A percentile compares a stretch with the other conserved stretches of the same genome.
phyloP scores from a whole-genome alignment of 53 echinoderm and acorn worm genomes.

The Henricia sp. region DNA sequence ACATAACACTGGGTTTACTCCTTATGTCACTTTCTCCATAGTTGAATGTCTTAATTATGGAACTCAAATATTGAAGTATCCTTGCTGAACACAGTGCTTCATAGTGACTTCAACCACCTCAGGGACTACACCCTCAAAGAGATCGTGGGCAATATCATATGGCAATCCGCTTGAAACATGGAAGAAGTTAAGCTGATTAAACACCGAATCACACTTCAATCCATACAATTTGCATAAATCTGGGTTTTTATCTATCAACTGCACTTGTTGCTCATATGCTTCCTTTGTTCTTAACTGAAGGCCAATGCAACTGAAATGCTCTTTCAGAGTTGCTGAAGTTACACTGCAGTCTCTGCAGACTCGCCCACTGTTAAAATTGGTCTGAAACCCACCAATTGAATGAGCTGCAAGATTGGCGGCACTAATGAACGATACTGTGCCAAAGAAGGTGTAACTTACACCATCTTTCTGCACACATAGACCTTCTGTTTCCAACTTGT shows the following conservation, averaged over 20 bases:
- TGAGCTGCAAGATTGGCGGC: conserved; percentile 73
- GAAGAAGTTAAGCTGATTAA: conserved; percentile 60
- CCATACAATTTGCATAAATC: conserved; percentile 64
- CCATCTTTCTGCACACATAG: conserved; percentile 46
- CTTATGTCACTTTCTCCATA: conserved; percentile 13
- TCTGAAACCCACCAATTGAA: conserved; percentile 65
- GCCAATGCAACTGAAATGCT: conserved; percentile 10
- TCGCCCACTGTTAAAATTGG: conserved; percentile 54
- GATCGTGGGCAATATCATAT: conserved; percentile 65
- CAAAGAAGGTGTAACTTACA: conserved; percentile 32
- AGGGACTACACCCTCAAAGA: conserved; percentile 71
- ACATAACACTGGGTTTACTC: conserved; percentile 28
- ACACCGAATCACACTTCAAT: conserved; percentile 37
- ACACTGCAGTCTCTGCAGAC: conserved; percentile 69
- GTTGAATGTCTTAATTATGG: conserved; percentile 15
- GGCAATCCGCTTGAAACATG: conserved; percentile 63
- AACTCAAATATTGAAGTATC: conserved; percentile 36
- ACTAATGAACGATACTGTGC: conserved; percentile 57
- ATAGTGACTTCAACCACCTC: conserved; percentile 35
- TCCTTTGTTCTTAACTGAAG: conserved; percentile 26
- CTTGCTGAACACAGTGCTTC: conserved; percentile 35
- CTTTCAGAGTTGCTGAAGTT: conserved; percentile 15
- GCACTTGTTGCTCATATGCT: conserved; percentile 51
- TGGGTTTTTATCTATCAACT: conserved; percentile 41
- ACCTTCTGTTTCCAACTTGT: conserved; percentile 56